Conservation (phyloP, 2,888 invertebrate species). For the Yponomeuta malinellus region DNA sequence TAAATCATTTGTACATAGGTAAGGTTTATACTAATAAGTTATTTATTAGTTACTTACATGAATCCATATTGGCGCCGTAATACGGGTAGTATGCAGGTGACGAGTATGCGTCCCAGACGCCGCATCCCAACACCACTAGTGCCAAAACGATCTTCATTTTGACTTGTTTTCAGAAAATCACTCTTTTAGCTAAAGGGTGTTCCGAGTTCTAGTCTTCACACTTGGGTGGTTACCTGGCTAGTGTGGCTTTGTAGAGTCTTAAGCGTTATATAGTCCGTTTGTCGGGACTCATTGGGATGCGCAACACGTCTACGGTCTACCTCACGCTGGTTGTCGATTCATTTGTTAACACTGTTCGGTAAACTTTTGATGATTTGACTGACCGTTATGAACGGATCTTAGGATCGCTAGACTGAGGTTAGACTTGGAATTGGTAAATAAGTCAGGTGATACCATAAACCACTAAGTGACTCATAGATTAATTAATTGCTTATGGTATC, state of each 20-base stretch:
- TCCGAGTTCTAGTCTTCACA: slow-evolving; percentile 27
- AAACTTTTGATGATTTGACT: background rate
- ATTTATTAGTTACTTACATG: slow-evolving; percentile 39
- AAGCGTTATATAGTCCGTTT: slow-evolving; percentile 60
- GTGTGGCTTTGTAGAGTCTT: slow-evolving; percentile 37
- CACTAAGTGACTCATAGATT: too few relatives aligned
- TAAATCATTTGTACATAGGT: too few relatives aligned
- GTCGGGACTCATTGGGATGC: slow-evolving; percentile 62
- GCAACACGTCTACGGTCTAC: slow-evolving; percentile 34
- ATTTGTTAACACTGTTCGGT: slow-evolving; percentile 50
- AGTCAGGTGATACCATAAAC: background rate
- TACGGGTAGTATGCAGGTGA: slow-evolving; percentile 56
- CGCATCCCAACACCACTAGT: slow-evolving; percentile 43
- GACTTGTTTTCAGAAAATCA: background rate
- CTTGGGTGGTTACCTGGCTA: slow-evolving; percentile 40
- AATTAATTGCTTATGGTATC: too few relatives aligned
- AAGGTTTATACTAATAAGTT: too few relatives aligned
- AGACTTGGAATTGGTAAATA: background rate
- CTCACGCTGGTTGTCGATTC: slow-evolving; percentile 38
- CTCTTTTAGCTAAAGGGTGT: slow-evolving; percentile 36
- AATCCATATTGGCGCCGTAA: slow-evolving; percentile 57
- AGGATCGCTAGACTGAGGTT: background rate
- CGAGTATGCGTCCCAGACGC: slow-evolving; percentile 43
- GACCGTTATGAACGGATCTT: slow-evolving; percentile 6
- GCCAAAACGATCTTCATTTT: slow-evolving; percentile 45